Conservation (phyloP, 2,113 vertebrate species). For the Falco punctatus region DNA sequence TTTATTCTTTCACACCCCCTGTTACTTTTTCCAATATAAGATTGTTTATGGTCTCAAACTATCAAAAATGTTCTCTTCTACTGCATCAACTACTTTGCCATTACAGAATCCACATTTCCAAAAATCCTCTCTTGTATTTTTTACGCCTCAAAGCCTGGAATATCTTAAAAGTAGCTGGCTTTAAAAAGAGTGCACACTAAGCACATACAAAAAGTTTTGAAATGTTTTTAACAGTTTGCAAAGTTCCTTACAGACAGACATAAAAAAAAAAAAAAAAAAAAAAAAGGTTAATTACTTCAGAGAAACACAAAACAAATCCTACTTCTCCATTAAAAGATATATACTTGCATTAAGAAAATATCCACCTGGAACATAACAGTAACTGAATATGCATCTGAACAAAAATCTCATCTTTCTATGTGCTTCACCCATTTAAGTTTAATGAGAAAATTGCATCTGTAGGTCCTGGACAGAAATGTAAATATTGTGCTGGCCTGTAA, state of each 20-base stretch:
- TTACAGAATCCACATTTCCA: background rate
- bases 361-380: background rate
- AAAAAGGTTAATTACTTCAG: background rate
- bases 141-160: background rate
- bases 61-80: background rate
- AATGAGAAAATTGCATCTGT: background rate
- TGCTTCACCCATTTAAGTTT: background rate
- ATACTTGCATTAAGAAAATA: background rate
- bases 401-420: background rate
- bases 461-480: background rate
- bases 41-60: background rate
- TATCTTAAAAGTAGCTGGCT: background rate
- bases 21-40: background rate
- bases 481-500: background rate
- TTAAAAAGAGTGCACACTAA: background rate
- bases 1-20: background rate
- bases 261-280: background rate
- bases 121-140: background rate
- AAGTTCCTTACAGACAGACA: background rate
- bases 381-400: background rate
- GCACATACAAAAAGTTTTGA: background rate
- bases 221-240: fast-evolving
- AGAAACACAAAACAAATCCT: background rate
- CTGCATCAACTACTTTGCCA: background rate
- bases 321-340: background rate